Base-by-base conservation (phyloP, 2,888 invertebrate genomes). In the Euzophera pinguis region DNA sequence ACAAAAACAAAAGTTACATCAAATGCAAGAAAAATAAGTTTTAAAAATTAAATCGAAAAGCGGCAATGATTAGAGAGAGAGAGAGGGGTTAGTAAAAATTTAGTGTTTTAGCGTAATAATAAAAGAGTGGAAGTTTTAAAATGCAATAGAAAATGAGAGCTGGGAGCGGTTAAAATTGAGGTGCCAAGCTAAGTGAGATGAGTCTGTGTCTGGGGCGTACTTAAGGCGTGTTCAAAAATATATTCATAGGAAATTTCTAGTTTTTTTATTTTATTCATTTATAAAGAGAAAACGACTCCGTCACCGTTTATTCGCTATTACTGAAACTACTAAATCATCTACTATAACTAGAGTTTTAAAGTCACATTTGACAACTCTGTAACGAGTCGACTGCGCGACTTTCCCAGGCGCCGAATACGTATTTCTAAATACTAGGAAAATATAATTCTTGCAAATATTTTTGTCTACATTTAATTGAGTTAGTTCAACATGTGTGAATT, bases 351-450 rank as follows among this genome's bases (percentile, higher is more conserved):
- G 67, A 64, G 60, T 54, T 57, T 59, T 63, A 55, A 55, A 57
- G 64, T 65, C 67, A 71, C 69, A 68, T 67, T 70, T 65, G 69
- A 67, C 67, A 64, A 53, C 62, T 55, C 56, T 55, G 50, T 53
- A 32, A 32, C 16, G 27, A 13, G 16, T 14, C 5, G 9, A 32
- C 41, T 47, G 10, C 13, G 38, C 42, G 55, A 54, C 54, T 53
- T 58, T 56, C 17, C 13, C 54, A 53, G 16, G 47, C 52, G 52
- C 55, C 50, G 47, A 48, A 53, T 61, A 65, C 60, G 58, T 68
- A 32, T 71, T 69, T 71, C 74, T 78, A 78, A 67, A 70, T 67
- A 69, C 73, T 77, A 80, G 69, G 74, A 81, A 81, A 83, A 83
- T 73, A 82, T 77, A 79, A 69, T 69, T 71, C 71, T 69, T 43